Evolutionary conservation across 2,888 invertebrate species (phyloP).

Genomic region (Aethes cnicana): DNA sequence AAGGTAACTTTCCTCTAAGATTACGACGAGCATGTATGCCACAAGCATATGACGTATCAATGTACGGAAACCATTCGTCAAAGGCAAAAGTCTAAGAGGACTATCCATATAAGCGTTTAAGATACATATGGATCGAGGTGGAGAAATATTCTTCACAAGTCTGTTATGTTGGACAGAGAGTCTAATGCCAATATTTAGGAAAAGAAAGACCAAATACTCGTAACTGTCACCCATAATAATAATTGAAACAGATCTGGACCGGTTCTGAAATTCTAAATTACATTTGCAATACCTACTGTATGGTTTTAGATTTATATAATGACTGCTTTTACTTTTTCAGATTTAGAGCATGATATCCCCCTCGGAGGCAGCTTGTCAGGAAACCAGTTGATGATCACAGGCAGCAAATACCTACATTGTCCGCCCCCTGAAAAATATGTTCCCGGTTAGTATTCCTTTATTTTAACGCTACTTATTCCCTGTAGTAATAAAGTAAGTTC

Average conservation of each 20-base stretch:
- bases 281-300: too few relatives aligned
- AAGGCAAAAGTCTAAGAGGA: too few relatives aligned
- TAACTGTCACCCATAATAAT: too few relatives aligned
- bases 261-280: neutral
- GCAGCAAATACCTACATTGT: slow-evolving; percentile 90
- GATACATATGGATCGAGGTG: neutral
- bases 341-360: slow-evolving; percentile 72
- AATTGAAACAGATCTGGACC: too few relatives aligned
- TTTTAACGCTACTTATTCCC: too few relatives aligned
- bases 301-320: too few relatives aligned
- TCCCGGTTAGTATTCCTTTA: slow-evolving; percentile 59
- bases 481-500: neutral
- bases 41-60: too few relatives aligned
- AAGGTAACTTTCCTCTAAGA: slow-evolving; percentile 53
- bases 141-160: neutral
- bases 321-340: slow-evolving; percentile 45
- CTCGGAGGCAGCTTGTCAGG: slow-evolving; percentile 85
- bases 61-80: too few relatives aligned
- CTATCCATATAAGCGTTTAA: neutral
- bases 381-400: slow-evolving; percentile 89
- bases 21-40: too few relatives aligned
- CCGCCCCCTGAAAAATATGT: slow-evolving; percentile 86
- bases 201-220: too few relatives aligned
- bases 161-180: too few relatives aligned
- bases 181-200: neutral